A percentile compares a stretch with the other conserved stretches of the same genome.
Conservation (phyloP, 2,797 vertebrate genomes). For the Acanthurus leucopareius region DNA sequence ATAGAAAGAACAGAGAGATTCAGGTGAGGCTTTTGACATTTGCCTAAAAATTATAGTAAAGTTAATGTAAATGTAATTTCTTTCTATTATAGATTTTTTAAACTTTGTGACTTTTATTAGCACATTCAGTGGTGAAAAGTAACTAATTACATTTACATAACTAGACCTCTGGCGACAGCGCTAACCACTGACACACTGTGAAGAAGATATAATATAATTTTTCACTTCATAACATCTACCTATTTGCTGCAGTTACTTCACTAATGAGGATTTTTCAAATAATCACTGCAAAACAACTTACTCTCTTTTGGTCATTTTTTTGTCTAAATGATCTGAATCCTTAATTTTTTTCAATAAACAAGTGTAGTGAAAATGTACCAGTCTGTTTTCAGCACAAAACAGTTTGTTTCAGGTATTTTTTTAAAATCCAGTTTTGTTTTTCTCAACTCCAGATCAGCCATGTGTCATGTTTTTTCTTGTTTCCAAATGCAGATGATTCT, state of each 20-base stretch:
- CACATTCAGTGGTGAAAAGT: not conserved
- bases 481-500: not conserved
- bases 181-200: too few relatives aligned
- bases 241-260: not conserved
- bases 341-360: not conserved
- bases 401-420: not conserved
- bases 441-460: not conserved
- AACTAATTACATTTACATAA: not conserved
- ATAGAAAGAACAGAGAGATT: slow-evolving; percentile 5
- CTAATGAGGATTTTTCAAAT: not conserved
- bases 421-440: not conserved
- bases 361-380: not conserved
- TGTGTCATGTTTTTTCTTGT: not conserved
- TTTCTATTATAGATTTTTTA: not conserved
- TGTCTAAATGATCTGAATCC: too few relatives aligned
- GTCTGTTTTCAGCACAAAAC: not conserved
- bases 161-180: too few relatives aligned
- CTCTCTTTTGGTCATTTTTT: not conserved
- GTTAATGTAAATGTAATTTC: too few relatives aligned
- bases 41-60: not conserved
- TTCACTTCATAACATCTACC: not conserved
- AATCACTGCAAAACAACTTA: not conserved
- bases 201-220: too few relatives aligned
- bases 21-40: not conserved
- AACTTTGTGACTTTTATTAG: not conserved